Conservation (phyloP, 2,113 vertebrate genomes). For the Psammodynastes pulverulentus region DNA sequence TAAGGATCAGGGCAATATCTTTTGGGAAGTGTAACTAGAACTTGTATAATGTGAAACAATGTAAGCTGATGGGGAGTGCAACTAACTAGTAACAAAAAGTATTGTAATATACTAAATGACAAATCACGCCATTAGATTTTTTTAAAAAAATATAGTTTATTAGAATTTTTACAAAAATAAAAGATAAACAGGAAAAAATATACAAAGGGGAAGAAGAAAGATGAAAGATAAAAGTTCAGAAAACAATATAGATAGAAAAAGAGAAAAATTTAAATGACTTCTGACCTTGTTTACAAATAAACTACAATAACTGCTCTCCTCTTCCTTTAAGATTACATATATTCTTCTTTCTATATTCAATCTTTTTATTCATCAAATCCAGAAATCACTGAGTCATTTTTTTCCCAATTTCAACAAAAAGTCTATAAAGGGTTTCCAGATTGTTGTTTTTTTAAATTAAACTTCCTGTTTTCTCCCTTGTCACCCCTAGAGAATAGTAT, state of each 20-base stretch:
- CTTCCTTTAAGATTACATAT: background rate
- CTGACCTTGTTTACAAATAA: background rate
- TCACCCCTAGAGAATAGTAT: background rate
- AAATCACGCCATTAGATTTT: background rate
- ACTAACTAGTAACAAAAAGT: background rate
- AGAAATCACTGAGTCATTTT: background rate
- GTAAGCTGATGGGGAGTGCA: background rate
- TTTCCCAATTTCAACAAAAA: background rate
- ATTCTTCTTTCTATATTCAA: background rate
- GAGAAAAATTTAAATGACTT: background rate
- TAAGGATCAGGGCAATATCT: background rate
- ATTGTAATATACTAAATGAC: background rate
- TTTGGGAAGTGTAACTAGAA: background rate
- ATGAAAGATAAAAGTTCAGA: background rate
- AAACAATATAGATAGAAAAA: background rate
- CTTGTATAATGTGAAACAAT: background rate
- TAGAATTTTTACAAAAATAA: background rate
- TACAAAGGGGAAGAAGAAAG: background rate
- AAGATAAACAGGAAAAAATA: background rate
- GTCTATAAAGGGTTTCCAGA: background rate
- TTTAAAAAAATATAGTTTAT: background rate
- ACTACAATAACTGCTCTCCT: background rate
- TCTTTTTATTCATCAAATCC: background rate
- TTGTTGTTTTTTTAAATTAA: background rate
- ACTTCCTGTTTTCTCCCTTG: background rate